Base-by-base conservation (phyloP, 1,140 invertebrate genomes). In the Drosophila kikkawai region DNA sequence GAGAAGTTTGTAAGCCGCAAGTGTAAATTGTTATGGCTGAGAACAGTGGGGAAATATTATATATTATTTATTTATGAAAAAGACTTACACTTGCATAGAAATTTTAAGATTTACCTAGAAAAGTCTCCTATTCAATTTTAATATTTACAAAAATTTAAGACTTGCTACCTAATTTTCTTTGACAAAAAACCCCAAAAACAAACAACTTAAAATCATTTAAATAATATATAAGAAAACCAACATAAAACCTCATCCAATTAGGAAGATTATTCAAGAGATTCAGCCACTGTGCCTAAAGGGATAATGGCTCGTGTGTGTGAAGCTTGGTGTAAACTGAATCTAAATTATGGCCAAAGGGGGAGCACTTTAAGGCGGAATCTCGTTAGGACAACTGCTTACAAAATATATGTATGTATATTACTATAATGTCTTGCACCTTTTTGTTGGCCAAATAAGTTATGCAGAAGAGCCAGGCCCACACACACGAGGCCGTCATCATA, bases 401-500 rank as follows among this genome's bases (percentile, higher is more conserved):
- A 68, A 55, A n/a, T 56, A 41, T 51, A 51, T 55, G 15, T 39
- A 37, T 12, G n/a, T 12, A 37, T 39, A 56, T 36, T 69, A 29
- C 26, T 29, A 70, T 58, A 76, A 75, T 57, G 36, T 53, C 39
- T 69, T 41, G 64, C 74, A 69, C 75, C 65, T 78, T 78, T 78
- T 56, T 60, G 34, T 29, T n/a, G 50, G 22, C 12, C 9, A 36
- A 50, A 47, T 68, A 61, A 48, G 53, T 77, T 60, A 69, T 44
- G 63, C 56, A 48, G n/a, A 60, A 77, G 58, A 50, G 56, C 36
- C 22, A 50, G 22, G 42, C 37, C n/a, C n/a, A 47, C 7, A 22
- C 55, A 34, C 47, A 60, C 48, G 32, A 9, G 45, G 26, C 56
- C 60, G 19, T 77, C 68, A 22, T 80, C 56, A 81, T 82, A 81